Conservation (phyloP, 2,888 invertebrate genomes). For the Tetanocera ferruginea region DNA sequence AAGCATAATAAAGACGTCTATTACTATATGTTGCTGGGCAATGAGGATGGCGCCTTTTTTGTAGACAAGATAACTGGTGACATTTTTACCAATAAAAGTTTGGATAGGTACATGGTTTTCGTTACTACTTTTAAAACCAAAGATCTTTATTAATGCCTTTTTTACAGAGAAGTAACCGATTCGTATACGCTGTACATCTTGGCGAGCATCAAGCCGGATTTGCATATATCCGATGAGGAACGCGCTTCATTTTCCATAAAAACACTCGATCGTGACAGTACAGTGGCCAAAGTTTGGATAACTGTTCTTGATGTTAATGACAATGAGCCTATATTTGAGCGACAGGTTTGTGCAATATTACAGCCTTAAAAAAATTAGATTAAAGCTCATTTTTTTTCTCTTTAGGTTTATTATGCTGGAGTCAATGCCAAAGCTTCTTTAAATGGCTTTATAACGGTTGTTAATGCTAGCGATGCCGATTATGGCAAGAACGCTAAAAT, state of each 20-base stretch:
- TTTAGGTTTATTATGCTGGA: conserved; percentile 71
- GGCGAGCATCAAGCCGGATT: conserved; percentile 86
- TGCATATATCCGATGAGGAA: conserved; percentile 74
- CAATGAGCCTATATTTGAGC: conserved; percentile 82
- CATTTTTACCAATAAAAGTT: conserved; percentile 81
- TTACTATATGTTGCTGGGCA: conserved; percentile 85
- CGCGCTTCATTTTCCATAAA: conserved; percentile 70
- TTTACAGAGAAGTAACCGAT: conserved; percentile 78
- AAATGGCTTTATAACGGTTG: conserved; percentile 80
- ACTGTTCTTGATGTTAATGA: conserved; percentile 87
- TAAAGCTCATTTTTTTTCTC: neutral
- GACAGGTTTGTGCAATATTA: conserved; percentile 58
- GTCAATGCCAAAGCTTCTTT: conserved; percentile 83
- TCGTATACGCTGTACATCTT: conserved; percentile 83
- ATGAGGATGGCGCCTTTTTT: conserved; percentile 82
- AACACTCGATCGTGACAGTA: conserved; percentile 74
- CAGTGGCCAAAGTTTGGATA: conserved; percentile 80
- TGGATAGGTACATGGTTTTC: conserved; percentile 75
- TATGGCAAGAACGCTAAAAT: conserved; percentile 86
- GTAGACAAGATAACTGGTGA: conserved; percentile 86
- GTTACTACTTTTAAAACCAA: neutral
- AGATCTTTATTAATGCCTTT: neutral
- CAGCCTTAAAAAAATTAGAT: neutral
- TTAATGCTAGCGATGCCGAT: conserved; percentile 87
- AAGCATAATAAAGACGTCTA: conserved; percentile 86